Evolutionary conservation across 2,797 vertebrate genomes (phyloP).

Genomic region (Aulostomus chinensis): DNA sequence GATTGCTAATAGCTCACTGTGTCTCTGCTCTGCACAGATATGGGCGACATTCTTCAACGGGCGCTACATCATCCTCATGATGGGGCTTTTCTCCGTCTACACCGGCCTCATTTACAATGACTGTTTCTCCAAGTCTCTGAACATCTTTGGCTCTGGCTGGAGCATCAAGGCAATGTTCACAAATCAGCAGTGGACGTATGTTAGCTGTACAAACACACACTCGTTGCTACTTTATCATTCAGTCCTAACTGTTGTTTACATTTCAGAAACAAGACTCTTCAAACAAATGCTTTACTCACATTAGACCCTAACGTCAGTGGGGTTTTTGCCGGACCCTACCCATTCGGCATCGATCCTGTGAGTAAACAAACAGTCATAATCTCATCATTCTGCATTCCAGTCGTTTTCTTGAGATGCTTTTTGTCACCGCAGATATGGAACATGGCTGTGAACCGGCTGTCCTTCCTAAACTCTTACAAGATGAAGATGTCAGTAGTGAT

Average conservation of each 20-base stretch:
- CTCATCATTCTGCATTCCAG: not conserved
- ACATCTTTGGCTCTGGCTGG: slow-evolving; percentile 94
- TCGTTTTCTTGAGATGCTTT: slow-evolving; percentile 8
- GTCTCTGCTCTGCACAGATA: slow-evolving; percentile 62
- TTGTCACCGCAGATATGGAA: slow-evolving; percentile 90
- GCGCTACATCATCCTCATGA: slow-evolving; percentile 93
- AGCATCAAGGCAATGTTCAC: slow-evolving; percentile 90
- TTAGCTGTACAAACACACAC: slow-evolving; percentile 29
- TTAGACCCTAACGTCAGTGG: slow-evolving; percentile 90
- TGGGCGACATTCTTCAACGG: slow-evolving; percentile 87
- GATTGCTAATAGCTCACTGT: not conserved
- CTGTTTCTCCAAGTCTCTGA: slow-evolving; percentile 95
- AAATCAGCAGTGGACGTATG: slow-evolving; percentile 88
- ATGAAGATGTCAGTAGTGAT: slow-evolving; percentile 99
- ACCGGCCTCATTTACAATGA: slow-evolving; percentile 98
- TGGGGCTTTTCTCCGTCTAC: slow-evolving; percentile 96
- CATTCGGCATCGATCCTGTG: slow-evolving; percentile 95
- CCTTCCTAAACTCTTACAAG: slow-evolving; percentile 97
- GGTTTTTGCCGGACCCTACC: slow-evolving; percentile 90
- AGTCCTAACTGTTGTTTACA: slow-evolving; percentile 13
- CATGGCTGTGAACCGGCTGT: slow-evolving; percentile 92
- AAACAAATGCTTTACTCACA: slow-evolving; percentile 77
- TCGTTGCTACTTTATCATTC: too few relatives aligned
- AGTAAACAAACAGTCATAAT: slow-evolving; percentile 55
- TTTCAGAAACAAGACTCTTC: slow-evolving; percentile 81